Evolutionary conservation across 2,797 vertebrate genomes (phyloP).

Genomic region (Botia kubotai): DNA sequence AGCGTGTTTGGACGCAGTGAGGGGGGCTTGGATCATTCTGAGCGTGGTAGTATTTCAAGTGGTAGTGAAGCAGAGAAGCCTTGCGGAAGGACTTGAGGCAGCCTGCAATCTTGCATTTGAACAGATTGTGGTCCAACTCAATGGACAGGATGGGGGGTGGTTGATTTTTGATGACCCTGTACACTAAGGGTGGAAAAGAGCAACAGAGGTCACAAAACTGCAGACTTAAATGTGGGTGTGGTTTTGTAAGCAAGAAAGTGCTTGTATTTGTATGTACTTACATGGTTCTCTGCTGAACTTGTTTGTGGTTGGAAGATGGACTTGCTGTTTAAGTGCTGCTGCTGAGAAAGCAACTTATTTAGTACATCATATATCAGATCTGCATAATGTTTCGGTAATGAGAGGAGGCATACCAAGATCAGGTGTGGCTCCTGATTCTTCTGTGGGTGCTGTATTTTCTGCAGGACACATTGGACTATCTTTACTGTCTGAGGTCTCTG

Average conservation of each 20-base stretch:
- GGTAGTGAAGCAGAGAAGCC: slow-evolving; percentile 93
- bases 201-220: background rate
- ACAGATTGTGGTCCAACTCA: slow-evolving; percentile 92
- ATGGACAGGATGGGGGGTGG: slow-evolving; percentile 86
- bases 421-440: slow-evolving; percentile 52
- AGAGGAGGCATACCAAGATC: slow-evolving; percentile 49
- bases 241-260: background rate
- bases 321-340: slow-evolving; percentile 77
- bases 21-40: slow-evolving; percentile 81
- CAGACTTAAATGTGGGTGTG: background rate
- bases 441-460: slow-evolving; percentile 23
- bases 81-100: slow-evolving; percentile 96
- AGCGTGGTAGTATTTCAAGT: slow-evolving; percentile 97
- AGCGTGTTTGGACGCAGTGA: slow-evolving; percentile 81
- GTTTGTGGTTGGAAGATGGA: slow-evolving; percentile 82
- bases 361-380: background rate
- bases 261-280: slow-evolving; percentile 65
- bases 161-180: slow-evolving; percentile 88
- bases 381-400: background rate
- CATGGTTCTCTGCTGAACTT: slow-evolving; percentile 85
- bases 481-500: slow-evolving; percentile 42
- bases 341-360: slow-evolving; percentile 65
- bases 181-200: slow-evolving; percentile 67
- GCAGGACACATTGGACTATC: slow-evolving; percentile 43
- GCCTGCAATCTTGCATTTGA: slow-evolving; percentile 90